Evolutionary conservation across 1,140 invertebrate species (phyloP).

Genomic region (Drosophila nannoptera): DNA sequence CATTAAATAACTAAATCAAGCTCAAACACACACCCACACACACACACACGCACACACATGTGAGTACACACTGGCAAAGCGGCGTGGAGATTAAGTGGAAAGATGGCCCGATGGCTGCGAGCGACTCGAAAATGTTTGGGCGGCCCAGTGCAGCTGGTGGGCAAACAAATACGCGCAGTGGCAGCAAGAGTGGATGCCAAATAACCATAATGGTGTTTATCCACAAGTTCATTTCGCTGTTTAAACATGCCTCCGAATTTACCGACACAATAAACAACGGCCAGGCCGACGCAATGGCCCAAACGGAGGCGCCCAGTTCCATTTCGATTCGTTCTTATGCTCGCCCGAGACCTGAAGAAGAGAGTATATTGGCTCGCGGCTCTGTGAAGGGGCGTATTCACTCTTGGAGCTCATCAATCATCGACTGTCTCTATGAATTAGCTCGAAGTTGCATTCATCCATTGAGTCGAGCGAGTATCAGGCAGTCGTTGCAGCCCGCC

Average conservation of each 20-base stretch:
- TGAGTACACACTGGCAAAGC: no score
- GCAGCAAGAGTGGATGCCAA: conserved; percentile 72
- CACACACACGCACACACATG: conserved; percentile 29
- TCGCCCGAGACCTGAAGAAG: neutral
- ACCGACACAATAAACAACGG: conserved; percentile 73
- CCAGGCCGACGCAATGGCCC: conserved; percentile 46
- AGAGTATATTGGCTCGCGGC: neutral
- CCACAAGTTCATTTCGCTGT: conserved; percentile 77
- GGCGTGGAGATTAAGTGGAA: conserved; percentile 30
- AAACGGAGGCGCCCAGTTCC: conserved; percentile 45
- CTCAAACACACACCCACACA: conserved; percentile 48
- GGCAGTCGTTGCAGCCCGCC: neutral
- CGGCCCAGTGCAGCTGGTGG: conserved; percentile 31
- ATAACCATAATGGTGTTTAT: conserved; percentile 78
- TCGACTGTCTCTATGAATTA: conserved; percentile 22
- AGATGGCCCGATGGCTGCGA: neutral
- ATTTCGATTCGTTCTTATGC: conserved; percentile 35
- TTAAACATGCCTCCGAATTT: conserved; percentile 77
- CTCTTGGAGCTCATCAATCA: no score
- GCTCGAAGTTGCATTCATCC: neutral
- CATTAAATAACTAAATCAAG: conserved; percentile 74
- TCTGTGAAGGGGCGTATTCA: no score
- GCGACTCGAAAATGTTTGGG: conserved; percentile 39
- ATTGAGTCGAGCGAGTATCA: neutral
- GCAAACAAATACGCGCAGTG: conserved; percentile 48